A percentile compares a stretch with the other conserved stretches of the same genome.
Conservation (phyloP, 2,113 vertebrate species). For the Tetrao urogallus region DNA sequence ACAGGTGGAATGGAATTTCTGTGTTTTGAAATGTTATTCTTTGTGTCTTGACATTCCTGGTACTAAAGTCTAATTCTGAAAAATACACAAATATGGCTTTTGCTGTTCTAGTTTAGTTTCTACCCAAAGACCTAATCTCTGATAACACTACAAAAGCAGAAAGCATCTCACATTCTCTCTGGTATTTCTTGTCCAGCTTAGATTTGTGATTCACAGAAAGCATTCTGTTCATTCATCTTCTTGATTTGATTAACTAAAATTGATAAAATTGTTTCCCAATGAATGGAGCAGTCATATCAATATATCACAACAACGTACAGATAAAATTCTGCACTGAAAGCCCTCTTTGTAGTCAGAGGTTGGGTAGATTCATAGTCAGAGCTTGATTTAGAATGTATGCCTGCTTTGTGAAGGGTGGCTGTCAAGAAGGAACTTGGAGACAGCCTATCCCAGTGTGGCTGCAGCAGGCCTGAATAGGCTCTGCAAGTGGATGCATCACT, state of each 20-base stretch:
- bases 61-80: not conserved
- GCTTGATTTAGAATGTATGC: not conserved
- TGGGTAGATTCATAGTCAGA: not conserved
- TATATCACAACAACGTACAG: not conserved
- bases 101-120: not conserved
- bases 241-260: constrained; percentile 29
- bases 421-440: not conserved
- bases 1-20: not conserved
- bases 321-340: not conserved
- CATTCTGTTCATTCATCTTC: not conserved
- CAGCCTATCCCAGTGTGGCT: not conserved
- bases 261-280: not conserved
- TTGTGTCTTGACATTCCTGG: not conserved
- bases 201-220: constrained; percentile 32
- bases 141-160: not conserved
- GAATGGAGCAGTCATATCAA: not conserved
- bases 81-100: not conserved
- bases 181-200: not conserved
- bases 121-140: not conserved
- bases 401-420: not conserved
- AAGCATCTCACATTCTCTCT: not conserved
- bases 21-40: not conserved
- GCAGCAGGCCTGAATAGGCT: not conserved
- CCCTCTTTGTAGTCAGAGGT: not conserved
- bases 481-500: fast-evolving